Base-by-base conservation (phyloP, 1,140 invertebrate genomes). In the Bombus sibiricus region DNA sequence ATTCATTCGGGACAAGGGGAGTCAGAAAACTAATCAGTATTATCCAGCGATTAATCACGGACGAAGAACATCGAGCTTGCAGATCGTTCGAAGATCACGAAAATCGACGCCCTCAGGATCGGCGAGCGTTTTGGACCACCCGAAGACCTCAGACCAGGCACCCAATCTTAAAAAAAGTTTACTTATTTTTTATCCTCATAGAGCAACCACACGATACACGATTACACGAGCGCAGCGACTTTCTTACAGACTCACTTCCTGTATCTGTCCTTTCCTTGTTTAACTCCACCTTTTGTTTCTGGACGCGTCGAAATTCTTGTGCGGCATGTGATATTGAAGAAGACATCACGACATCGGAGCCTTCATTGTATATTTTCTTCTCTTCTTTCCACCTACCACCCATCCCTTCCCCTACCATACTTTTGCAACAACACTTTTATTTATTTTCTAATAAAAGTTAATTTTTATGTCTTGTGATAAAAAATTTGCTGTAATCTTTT, bases 391-490 rank as follows among this genome's bases (percentile, higher is more conserved):
- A 39, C 66, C 73, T 79, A 71, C 69, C 62, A 18, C 75, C 73
- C 57, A 66, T 71, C 80, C 81, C 75, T 37, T 64, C 68, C 81
- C 81, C 32, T 9, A 75, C 41, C 80, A 81, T 88, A 80, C 66
- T 85, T 88, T 73, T 86, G 86, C 90, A 92, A 88, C 86, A 92
- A 92, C 77, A 92, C 92, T 93, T 95, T 92, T 94, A 95, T 94
- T 94, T 94, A 95, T 94, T 94, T 93, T 94, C 86, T 91, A 95
- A 95, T 94, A 95, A 95, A 95, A 94, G 91, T 90, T 93, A 85
- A 92, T 91, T 92, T 92, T 91, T 93, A 93, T 90, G 92, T 93
- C 91, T 95, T 93, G 93, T 93, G 92, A 95, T 93, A 94, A 92
- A 92, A 76, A 18, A 6, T 2, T 28, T 41, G 69, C 8, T 71